Conservation (phyloP, 2,888 invertebrate genomes). For the Gnatocerus cornutus region DNA sequence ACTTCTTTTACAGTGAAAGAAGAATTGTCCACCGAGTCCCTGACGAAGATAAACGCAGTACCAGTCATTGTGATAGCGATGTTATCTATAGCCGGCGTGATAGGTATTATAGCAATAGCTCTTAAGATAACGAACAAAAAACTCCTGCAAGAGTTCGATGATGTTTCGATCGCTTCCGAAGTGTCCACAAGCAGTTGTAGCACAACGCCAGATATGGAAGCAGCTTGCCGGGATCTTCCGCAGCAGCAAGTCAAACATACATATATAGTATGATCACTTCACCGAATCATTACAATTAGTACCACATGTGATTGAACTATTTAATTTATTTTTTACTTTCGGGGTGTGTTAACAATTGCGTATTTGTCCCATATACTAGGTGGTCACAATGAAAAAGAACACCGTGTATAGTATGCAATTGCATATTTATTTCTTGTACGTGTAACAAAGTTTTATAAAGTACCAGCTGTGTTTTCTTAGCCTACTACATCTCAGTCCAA, state of each 20-base stretch:
- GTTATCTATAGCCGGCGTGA: slow-evolving; percentile 75
- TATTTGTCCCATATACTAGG: slow-evolving; percentile 65
- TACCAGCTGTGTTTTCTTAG: background rate
- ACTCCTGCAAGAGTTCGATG: slow-evolving; percentile 71
- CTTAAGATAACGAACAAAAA: slow-evolving; percentile 75
- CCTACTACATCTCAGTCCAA: slow-evolving; percentile 52
- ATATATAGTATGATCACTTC: slow-evolving; percentile 14
- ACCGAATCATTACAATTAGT: background rate
- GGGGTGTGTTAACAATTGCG: slow-evolving; percentile 58
- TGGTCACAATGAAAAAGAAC: slow-evolving; percentile 58
- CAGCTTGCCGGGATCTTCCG: slow-evolving; percentile 47
- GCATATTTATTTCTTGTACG: slow-evolving; percentile 50
- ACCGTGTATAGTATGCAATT: slow-evolving; percentile 69
- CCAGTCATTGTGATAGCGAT: slow-evolving; percentile 72
- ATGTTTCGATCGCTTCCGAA: slow-evolving; percentile 67
- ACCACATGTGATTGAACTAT: slow-evolving; percentile 20
- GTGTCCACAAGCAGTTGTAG: slow-evolving; percentile 65
- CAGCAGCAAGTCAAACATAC: slow-evolving; percentile 36
- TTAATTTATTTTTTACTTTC: slow-evolving; percentile 43
- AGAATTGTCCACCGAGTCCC: slow-evolving; percentile 43
- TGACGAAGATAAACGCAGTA: slow-evolving; percentile 56
- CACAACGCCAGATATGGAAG: slow-evolving; percentile 61
- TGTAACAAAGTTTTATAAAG: slow-evolving; percentile 9
- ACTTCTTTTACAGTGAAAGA: slow-evolving; percentile 57
- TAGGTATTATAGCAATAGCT: slow-evolving; percentile 74